A percentile compares a stretch with the other conserved stretches of the same genome.
These are phyloP conservation scores for Eueides isabella DNA, from an alignment of 1,140 invertebrate genomes.

Conservation along the genomic window DNA sequence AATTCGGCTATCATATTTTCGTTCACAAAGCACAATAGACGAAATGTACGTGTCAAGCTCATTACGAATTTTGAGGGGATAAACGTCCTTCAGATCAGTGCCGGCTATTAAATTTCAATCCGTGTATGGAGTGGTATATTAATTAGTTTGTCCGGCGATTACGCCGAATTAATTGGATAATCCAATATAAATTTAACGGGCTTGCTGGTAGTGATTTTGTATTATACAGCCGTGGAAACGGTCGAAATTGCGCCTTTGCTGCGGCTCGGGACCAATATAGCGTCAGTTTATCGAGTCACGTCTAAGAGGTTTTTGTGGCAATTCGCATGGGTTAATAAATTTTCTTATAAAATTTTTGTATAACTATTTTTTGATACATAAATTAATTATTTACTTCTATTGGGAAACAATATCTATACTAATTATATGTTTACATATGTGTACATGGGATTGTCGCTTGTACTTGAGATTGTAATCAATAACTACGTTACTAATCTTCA, in stretches of 20 bases:
- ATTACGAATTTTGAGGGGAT: constrained; percentile 37
- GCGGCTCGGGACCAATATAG: constrained; percentile 2
- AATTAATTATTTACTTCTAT: not conserved
- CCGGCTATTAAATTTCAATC: constrained; percentile 72
- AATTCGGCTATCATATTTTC: constrained; percentile 5
- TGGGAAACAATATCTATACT: too few species aligned
- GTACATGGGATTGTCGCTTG: too few species aligned
- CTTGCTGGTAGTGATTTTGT: constrained; percentile 44
- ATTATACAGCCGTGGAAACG: constrained; percentile 45
- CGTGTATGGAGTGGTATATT: constrained; percentile 59
- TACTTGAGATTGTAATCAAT: too few species aligned
- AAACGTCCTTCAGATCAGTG: constrained; percentile 40
- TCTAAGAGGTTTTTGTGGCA: not conserved
- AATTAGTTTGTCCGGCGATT: constrained; percentile 65
- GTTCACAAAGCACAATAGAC: not conserved
- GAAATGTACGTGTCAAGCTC: constrained; percentile 24
- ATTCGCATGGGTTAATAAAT: not conserved
- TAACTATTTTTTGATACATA: not conserved
- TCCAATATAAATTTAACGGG: constrained; percentile 69
- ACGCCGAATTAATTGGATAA: constrained; percentile 71
- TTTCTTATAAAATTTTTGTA: not conserved
- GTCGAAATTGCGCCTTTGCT: not conserved
- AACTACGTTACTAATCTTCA: not conserved
- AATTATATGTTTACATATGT: too few species aligned
- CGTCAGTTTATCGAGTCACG: constrained; percentile 8